Percentiles rank a stretch among this genome's conserved stretches.
These are phyloP conservation scores for Amazona vittata DNA, from an alignment of 2,113 vertebrate species.

Conservation along the genomic window DNA sequence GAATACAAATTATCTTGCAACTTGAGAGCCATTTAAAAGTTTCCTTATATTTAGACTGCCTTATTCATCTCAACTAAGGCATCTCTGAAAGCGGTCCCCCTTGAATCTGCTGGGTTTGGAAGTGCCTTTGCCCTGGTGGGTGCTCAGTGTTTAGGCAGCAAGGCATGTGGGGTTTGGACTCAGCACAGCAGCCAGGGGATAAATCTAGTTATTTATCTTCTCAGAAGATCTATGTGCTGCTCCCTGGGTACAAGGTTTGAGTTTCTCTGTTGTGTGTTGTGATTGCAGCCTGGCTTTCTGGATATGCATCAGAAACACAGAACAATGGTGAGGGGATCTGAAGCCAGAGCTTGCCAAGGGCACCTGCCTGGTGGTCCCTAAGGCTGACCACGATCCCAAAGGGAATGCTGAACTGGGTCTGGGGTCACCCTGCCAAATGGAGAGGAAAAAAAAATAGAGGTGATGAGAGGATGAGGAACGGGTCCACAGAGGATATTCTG, in stretches of 20 bases:
- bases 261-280: neutral
- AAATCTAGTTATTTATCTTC: accelerated
- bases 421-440: neutral
- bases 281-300: neutral
- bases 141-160: accelerated
- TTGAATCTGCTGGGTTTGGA: neutral
- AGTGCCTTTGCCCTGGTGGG: neutral
- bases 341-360: neutral
- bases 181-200: no score
- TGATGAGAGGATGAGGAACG: neutral
- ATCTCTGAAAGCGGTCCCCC: neutral
- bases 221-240: accelerated
- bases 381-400: neutral
- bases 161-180: accelerated
- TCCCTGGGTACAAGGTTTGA: accelerated
- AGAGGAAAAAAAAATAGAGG: accelerated
- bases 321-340: accelerated
- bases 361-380: no score
- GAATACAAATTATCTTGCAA: conserved; percentile 64
- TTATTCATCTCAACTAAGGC: neutral
- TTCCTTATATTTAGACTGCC: neutral
- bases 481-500: neutral
- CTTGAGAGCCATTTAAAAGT: conserved; percentile 50
- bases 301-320: accelerated
- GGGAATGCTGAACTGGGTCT: neutral